Percentiles rank a stretch among this genome's conserved stretches.
Conservation (phyloP, 2,113 vertebrate species). For the Syrrhaptes paradoxus region DNA sequence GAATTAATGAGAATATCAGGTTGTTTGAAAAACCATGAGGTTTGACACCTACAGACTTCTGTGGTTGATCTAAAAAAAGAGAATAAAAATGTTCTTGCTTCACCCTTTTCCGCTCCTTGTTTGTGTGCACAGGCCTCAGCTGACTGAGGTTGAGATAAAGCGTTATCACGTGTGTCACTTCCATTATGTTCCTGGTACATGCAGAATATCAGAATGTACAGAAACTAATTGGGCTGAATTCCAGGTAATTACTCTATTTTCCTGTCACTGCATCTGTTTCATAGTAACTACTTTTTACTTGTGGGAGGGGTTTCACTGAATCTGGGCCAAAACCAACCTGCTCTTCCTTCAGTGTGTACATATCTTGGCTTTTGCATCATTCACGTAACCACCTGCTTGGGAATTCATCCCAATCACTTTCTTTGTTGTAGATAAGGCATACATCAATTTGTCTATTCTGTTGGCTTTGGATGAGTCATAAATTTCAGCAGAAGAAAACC, state of each 20-base stretch:
- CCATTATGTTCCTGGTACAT: neutral
- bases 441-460: conserved; percentile 19
- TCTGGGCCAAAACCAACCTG: neutral
- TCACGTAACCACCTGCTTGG: conserved; percentile 16
- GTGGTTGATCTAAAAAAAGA: neutral
- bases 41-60: conserved; percentile 41
- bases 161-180: neutral
- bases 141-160: conserved; percentile 25
- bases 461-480: conserved; percentile 2
- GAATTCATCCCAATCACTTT: neutral
- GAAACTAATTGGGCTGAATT: neutral
- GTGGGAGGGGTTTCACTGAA: neutral
- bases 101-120: neutral
- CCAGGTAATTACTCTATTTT: conserved; percentile 16
- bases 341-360: neutral
- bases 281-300: neutral
- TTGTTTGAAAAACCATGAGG: neutral
- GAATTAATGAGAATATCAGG: neutral
- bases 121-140: neutral
- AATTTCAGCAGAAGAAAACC: neutral
- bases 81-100: neutral
- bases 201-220: neutral
- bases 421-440: conserved; percentile 15
- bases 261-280: neutral
- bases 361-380: neutral